These are phyloP conservation scores for Salvelinus alpinus DNA, from an alignment of 2,113 vertebrate genomes.

Conservation along the genomic window DNA sequence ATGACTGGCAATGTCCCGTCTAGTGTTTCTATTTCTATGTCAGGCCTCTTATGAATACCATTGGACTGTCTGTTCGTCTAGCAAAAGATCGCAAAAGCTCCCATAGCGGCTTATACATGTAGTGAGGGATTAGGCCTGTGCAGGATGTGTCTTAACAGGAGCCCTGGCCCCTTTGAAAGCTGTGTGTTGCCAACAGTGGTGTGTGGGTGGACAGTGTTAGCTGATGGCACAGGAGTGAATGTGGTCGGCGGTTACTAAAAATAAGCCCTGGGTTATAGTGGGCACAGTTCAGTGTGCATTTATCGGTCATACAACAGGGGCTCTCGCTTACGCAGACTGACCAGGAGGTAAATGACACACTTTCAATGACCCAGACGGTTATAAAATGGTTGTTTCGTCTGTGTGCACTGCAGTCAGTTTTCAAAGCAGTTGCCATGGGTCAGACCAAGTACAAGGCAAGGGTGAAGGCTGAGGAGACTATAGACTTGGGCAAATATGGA, in stretches of 20 bases:
- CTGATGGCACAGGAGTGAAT: neutral
- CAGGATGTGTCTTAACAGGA: neutral
- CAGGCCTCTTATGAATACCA: conserved; percentile 18
- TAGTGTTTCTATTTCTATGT: too few species aligned
- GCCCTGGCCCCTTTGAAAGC: neutral
- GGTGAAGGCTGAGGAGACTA: neutral
- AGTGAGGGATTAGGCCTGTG: conserved; percentile 17
- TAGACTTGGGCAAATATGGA: too few species aligned
- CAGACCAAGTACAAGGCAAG: neutral
- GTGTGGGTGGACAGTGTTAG: conserved; percentile 7
- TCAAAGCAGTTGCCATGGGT: neutral
- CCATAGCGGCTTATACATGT: neutral
- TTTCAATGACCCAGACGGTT: neutral
- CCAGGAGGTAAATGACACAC: too few species aligned
- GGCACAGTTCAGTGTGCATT: conserved; percentile 53
- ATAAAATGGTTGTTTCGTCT: neutral
- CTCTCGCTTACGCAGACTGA: neutral
- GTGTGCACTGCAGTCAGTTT: neutral
- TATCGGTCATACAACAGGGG: conserved; percentile 44
- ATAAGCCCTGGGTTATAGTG: conserved; percentile 32
- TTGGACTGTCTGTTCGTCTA: neutral
- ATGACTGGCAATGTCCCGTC: too few species aligned
- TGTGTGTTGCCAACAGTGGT: neutral
- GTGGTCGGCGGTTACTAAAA: conserved; percentile 31
- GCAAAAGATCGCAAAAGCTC: neutral